phyloP scores from a whole-genome alignment of 1,140 invertebrate species.

The Drosophila kepulauana region DNA sequence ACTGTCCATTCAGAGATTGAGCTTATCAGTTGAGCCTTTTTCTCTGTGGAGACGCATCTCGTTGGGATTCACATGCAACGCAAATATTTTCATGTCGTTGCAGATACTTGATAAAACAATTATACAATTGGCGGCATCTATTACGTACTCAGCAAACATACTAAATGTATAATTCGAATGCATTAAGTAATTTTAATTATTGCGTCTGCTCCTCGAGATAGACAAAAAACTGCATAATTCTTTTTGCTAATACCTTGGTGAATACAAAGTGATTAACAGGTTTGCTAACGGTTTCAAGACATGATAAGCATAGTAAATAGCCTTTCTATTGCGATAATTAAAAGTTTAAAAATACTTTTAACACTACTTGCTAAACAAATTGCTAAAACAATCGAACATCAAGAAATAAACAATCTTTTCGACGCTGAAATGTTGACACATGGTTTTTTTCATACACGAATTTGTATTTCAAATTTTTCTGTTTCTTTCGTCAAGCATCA shows the following conservation, averaged over 20 bases:
- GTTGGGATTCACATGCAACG: conserved; percentile 23
- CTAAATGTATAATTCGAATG: neutral
- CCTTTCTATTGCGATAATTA: neutral
- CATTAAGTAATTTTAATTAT: neutral
- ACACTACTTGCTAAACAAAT: neutral
- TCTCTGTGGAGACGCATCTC: conserved; percentile 19
- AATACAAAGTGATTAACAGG: neutral
- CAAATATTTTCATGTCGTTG: conserved; percentile 1
- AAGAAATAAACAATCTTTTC: neutral
- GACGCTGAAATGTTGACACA: neutral
- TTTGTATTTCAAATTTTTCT: conserved; percentile 8
- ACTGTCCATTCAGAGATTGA: conserved; percentile 21
- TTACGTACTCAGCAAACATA: neutral
- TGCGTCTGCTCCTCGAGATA: neutral
- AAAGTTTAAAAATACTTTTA: neutral
- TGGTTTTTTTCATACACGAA: conserved; percentile 6
- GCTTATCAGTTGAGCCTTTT: conserved; percentile 24
- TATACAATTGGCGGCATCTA: conserved; percentile 12
- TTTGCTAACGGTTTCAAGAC: neutral
- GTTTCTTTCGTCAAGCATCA: conserved; percentile 18
- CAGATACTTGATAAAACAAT: conserved; percentile 8
- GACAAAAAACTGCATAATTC: neutral
- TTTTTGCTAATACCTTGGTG: neutral
- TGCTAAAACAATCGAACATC: neutral
- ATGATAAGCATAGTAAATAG: neutral